Evolutionary conservation across 2,113 vertebrate genomes (phyloP).

Genomic region (Neogobius melanostomus): DNA sequence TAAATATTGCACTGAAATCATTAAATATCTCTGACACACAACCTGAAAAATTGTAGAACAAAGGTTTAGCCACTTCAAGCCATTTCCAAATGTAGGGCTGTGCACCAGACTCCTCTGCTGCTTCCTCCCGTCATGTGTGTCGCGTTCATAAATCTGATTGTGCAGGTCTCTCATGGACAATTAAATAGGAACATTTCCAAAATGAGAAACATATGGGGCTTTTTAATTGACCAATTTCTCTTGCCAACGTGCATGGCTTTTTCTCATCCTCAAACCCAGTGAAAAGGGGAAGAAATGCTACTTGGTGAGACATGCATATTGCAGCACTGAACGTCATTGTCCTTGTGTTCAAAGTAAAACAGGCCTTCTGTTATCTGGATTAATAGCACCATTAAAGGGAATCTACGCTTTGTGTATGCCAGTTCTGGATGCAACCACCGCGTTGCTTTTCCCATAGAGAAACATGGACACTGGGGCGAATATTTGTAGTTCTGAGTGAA

Average conservation of each 20-base stretch:
- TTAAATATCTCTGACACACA: too few relatives aligned
- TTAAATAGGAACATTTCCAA: slow-evolving; percentile 76
- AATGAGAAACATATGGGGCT: slow-evolving; percentile 79
- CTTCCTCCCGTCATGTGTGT: slow-evolving; percentile 33
- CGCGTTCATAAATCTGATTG: slow-evolving; percentile 45
- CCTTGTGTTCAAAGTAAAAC: slow-evolving; percentile 66
- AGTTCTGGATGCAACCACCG: slow-evolving; percentile 45
- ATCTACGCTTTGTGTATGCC: slow-evolving; percentile 56
- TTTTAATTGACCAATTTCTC: slow-evolving; percentile 81
- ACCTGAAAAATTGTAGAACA: not conserved
- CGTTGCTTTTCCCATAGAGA: slow-evolving; percentile 33
- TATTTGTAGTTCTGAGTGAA: slow-evolving; percentile 44
- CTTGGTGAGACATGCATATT: slow-evolving; percentile 64
- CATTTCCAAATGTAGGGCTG: not conserved
- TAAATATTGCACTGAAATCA: too few relatives aligned
- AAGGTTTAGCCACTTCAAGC: not conserved
- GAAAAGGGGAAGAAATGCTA: slow-evolving; percentile 48
- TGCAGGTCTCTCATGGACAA: slow-evolving; percentile 69
- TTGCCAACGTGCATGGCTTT: slow-evolving; percentile 68
- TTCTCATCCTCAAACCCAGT: slow-evolving; percentile 60
- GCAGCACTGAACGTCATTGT: slow-evolving; percentile 62
- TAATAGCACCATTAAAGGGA: slow-evolving; percentile 73
- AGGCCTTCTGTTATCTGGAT: slow-evolving; percentile 75
- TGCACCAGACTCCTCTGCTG: slow-evolving; percentile 8
- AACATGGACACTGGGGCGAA: slow-evolving; percentile 10